Percentiles rank a stretch among this genome's conserved stretches.
phyloP scores from a whole-genome alignment of 2,888 invertebrate species.

The Caenorhabditis becei region DNA sequence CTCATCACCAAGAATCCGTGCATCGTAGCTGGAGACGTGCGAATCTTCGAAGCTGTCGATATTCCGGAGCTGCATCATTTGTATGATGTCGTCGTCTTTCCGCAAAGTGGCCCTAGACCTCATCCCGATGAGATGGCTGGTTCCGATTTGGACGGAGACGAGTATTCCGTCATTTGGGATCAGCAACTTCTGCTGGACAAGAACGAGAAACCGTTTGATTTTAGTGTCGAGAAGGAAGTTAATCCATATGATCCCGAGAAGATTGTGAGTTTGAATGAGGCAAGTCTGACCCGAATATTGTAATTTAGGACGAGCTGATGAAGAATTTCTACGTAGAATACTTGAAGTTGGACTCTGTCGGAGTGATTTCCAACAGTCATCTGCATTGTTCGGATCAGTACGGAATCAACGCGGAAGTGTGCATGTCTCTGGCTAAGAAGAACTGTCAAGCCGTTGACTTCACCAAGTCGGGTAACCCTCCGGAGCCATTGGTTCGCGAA shows the following conservation, averaged over 20 bases:
- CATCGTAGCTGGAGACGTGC: conserved; percentile 82
- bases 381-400: conserved; percentile 81
- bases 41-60: conserved; percentile 80
- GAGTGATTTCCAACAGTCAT: conserved; percentile 80
- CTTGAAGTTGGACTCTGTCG: conserved; percentile 81
- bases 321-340: conserved; percentile 81
- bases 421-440: conserved; percentile 73
- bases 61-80: conserved; percentile 78
- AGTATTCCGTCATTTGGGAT: conserved; percentile 82
- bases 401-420: conserved; percentile 73
- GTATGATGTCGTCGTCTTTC: conserved; percentile 83
- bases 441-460: conserved; percentile 80
- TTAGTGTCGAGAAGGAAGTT: conserved; percentile 39
- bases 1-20: conserved; percentile 83
- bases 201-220: conserved; percentile 75
- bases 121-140: conserved; percentile 83
- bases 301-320: conserved; percentile 62
- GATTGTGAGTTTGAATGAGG: conserved; percentile 21
- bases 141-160: conserved; percentile 83
- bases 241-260: conserved; percentile 26
- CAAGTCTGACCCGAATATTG: not conserved
- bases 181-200: conserved; percentile 79
- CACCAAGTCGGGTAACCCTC: conserved; percentile 63
- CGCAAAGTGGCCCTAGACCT: conserved; percentile 82
- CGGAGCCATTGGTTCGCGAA: conserved; percentile 36